Evolutionary conservation across 2,797 vertebrate genomes (phyloP).

Genomic region (Protosalanx chinensis): DNA sequence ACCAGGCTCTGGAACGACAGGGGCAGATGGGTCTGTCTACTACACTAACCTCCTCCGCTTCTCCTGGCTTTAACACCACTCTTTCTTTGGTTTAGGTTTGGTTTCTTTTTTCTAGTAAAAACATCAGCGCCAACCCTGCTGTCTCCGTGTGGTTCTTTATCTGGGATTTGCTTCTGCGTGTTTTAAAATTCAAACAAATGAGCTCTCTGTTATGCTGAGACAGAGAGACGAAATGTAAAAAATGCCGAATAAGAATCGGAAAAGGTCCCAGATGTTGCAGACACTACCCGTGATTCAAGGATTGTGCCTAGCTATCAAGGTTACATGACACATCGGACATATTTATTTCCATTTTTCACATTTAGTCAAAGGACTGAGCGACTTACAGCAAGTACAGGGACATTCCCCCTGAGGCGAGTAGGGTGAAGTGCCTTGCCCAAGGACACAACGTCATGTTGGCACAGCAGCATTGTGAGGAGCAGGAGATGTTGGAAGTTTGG

Average conservation of each 20-base stretch:
- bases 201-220: neutral
- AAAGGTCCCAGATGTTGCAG: too few species aligned
- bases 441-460: too few species aligned
- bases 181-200: neutral
- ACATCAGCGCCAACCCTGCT: slow-evolving; percentile 58
- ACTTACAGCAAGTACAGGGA: too few species aligned
- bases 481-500: neutral
- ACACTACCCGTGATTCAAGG: too few species aligned
- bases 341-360: too few species aligned
- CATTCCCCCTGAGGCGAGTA: too few species aligned
- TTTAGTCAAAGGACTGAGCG: too few species aligned
- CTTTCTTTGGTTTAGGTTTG: slow-evolving; percentile 56
- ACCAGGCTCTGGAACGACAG: slow-evolving; percentile 20
- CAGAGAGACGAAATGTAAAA: neutral
- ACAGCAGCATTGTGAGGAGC: neutral
- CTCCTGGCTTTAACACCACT: slow-evolving; percentile 51
- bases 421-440: too few species aligned
- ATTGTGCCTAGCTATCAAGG: too few species aligned
- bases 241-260: neutral
- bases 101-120: slow-evolving; percentile 72
- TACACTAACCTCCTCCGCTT: slow-evolving; percentile 40
- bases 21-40: slow-evolving; percentile 26
- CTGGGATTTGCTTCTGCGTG: neutral
- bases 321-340: too few species aligned
- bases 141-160: slow-evolving; percentile 57